Conservation (phyloP, 2,113 vertebrate genomes). For the Oenanthe oenanthe region DNA sequence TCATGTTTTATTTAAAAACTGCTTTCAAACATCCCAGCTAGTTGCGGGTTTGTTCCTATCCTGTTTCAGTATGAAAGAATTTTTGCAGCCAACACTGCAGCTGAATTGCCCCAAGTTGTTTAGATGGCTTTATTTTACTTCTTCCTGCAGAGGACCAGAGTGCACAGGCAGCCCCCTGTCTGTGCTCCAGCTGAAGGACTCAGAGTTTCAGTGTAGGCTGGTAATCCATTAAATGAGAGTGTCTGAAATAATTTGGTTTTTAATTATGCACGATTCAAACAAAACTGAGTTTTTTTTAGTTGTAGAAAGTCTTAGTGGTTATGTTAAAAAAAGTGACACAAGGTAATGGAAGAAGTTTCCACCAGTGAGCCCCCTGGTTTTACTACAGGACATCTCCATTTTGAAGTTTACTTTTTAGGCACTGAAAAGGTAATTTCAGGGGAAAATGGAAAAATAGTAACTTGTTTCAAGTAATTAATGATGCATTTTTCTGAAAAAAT, state of each 20-base stretch:
- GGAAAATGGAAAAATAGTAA: background rate
- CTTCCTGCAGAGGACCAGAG: background rate
- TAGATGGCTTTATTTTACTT: background rate
- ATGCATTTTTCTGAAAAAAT: background rate
- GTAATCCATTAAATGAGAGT: background rate
- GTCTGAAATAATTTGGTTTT: background rate
- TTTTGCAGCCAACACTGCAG: background rate
- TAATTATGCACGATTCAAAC: background rate
- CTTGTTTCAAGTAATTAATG: background rate
- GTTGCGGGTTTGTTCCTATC: background rate
- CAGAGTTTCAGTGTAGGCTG: background rate
- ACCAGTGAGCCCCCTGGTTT: background rate
- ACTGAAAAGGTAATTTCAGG: background rate
- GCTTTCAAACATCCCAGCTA: background rate
- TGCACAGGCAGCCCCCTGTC: background rate
- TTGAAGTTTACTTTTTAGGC: background rate
- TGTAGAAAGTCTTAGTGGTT: background rate
- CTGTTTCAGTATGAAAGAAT: background rate
- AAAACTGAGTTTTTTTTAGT: background rate
- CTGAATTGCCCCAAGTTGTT: background rate
- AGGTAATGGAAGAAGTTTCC: background rate
- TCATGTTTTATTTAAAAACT: background rate
- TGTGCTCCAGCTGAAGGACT: background rate
- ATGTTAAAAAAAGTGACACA: background rate
- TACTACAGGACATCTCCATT: background rate